Evolutionary conservation across 2,113 vertebrate genomes (phyloP).

Genomic region (Urocolius indicus): DNA sequence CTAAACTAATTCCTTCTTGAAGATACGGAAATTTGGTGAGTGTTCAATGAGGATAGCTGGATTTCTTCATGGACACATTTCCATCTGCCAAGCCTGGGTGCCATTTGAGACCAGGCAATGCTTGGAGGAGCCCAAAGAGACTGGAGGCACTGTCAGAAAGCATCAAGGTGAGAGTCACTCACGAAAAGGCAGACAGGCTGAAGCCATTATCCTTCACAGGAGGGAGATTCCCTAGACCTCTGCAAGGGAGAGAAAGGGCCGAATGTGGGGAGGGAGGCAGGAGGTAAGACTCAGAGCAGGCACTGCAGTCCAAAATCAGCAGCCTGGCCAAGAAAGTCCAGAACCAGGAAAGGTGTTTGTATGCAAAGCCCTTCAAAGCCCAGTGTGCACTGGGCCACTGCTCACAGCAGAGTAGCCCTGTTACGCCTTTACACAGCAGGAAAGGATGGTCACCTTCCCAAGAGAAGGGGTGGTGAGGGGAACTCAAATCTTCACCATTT

Average conservation of each 20-base stretch:
- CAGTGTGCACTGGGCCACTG: fast-evolving
- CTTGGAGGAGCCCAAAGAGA: neutral
- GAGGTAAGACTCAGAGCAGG: neutral
- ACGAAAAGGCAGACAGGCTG: neutral
- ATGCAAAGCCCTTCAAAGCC: neutral
- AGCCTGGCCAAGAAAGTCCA: neutral
- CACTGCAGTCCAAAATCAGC: neutral
- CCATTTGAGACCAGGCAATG: neutral
- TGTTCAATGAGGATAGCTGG: neutral
- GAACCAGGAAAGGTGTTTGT: neutral
- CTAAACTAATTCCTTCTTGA: neutral
- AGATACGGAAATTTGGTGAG: neutral
- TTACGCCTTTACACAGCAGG: neutral
- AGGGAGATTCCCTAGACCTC: neutral
- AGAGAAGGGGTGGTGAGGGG: neutral
- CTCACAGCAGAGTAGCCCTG: neutral
- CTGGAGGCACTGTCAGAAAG: neutral
- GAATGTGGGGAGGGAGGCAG: neutral
- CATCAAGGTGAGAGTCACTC: neutral
- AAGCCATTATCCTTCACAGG: fast-evolving
- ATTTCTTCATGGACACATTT: neutral
- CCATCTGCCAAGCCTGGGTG: neutral
- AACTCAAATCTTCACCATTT: neutral
- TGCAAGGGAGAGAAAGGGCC: fast-evolving
- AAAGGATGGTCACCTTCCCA: neutral